Evolutionary conservation across 2,113 vertebrate species (phyloP), one percentile per base, ranked within the genome.

Genomic region (Gymnarchus niloticus): DNA sequence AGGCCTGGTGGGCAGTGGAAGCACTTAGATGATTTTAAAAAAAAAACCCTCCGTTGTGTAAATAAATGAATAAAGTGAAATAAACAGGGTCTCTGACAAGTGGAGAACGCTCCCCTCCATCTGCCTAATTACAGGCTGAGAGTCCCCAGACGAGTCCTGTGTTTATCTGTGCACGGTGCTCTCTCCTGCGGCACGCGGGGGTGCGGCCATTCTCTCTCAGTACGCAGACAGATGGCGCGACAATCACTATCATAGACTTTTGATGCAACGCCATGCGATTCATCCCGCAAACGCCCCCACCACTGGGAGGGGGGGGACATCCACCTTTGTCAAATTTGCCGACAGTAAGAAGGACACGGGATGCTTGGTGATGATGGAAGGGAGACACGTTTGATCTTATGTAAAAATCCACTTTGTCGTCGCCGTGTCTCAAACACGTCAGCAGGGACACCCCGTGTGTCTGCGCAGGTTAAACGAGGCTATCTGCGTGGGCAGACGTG

Each of bases 401-500:
- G 10, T 85, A 33, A 59, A 65, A 86, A 86, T 82, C 56, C 57
- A 33, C 76, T 59, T 86, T 23, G 23, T 21, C 1, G 52, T 46
- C 69, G 56, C 85, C 59, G 84, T 37, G 14, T 56, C 69, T 61
- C 19, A 12, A 41, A 69, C 56, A 12, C 19, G 73, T 61, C n/a
- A 56, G 54, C 83, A 21, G 65, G 33, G 52, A 73, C 52, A 12
- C 28, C 61, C 49, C 48, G 52, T 5, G n/a, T 9, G 41, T 41
- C 49, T 81, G 25, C 21, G 12, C 86, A 80, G 77, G 52, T 88
- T 83, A 90, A 84, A 88, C 49, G 69, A 76, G 83, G 88, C 21
- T 28, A 65, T 85, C 88, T 89, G 89, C 91, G 91, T 77, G 78
- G 82, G 69, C 46, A 57, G 49, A 84, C 81, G 52, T 83, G 25